Base-by-base conservation (phyloP, 2,797 vertebrate genomes). In the Myotis planiceps region DNA sequence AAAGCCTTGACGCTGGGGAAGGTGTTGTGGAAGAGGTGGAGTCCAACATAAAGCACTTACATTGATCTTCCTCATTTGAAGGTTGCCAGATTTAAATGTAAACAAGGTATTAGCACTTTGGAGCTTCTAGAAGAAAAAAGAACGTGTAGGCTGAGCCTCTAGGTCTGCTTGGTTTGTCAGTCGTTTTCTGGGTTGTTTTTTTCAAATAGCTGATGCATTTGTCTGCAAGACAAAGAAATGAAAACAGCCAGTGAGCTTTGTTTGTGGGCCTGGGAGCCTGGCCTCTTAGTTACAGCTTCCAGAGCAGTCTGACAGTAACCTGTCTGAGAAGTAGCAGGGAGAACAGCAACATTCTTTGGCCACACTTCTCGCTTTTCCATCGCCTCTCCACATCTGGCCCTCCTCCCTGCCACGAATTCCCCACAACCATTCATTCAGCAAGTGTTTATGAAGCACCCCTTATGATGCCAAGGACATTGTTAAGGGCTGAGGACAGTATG, bases 211-310 rank as follows among this genome's bases (percentile, higher is more conserved):
- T 84, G 65, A 53, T 80, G 66, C 34, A 39, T 94, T 72, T 88
- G 75, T 87, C 79, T 92, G 68, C 63, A 87, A 76, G 71, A 95
- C 83, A 93, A 81, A 92, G 90, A 86, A 79, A 76, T 14, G 49
- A 86, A 94, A 96, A 87, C 84, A 76, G 27, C 10, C 58, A 19
- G 49, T 39, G 83, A 78, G 42, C 83, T 95, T 82, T 86, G 79
- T 85, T 27, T 74, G 18, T 27, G 18, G 27, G 58, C 25, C 21
- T 27, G 19, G 27, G 37, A 58, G 53, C 42, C 88, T 16, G 42
- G 90, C 53, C 39, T 72, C 76, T 27, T 39, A 21, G 13, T 65
- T 68, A 51, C 10, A 80, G 60, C 94, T 95, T 94, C 80, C 66
- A 96, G 88, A 87, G 25, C 45, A 19, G 37, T 84, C 90, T 94